Evolutionary conservation across 2,888 invertebrate species (phyloP), one percentile per base, ranked within the genome.

Genomic region (Drosophila melanosoma): DNA sequence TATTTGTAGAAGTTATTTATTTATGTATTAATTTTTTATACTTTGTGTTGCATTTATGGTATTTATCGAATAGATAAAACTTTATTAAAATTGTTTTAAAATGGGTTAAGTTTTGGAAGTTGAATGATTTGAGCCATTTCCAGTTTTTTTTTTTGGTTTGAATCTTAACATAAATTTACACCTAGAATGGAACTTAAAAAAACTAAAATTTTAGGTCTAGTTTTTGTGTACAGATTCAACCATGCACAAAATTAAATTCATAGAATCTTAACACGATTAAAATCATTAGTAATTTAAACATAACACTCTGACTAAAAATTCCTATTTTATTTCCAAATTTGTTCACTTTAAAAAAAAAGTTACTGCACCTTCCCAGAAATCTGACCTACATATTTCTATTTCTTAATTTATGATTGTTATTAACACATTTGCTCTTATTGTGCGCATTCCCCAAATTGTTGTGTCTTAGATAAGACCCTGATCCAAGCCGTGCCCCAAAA

Each of bases 391-490:
- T 26, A 35, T 35, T 36, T 12, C 57, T 26, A 38, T 20, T 10
- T 42, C 20, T 3, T 20, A 45, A 45, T 23, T 45, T 45, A 45
- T 45, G 45, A 45, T 45, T 45, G 20, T 8, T 38, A 17, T 54
- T 20, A 38, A 29, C 29, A 48, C 23, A 15, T 33, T 23, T 64
- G 42, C 51, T 42, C 23, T 45, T 33, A 15, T 66, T 66, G 5
- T 20, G 35, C n/a, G n/a, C 35, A 29, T 32, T 26, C 49, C 48
- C 36, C 53, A 54, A 33, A 56, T 35, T 33, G 48, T n/a, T 38
- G 48, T 45, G 20, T 36, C 20, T 45, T 64, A 45, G 75, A 58
- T 64, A 70, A 80, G 76, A 76, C 71, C 81, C 68, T 72, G 77
- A 81, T 71, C 49, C 20, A 29, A 40, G 60, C 51, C 81, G 6